These are phyloP conservation scores for Netelia melanura DNA, from an alignment of 2,888 invertebrate species.

Conservation along the genomic window DNA sequence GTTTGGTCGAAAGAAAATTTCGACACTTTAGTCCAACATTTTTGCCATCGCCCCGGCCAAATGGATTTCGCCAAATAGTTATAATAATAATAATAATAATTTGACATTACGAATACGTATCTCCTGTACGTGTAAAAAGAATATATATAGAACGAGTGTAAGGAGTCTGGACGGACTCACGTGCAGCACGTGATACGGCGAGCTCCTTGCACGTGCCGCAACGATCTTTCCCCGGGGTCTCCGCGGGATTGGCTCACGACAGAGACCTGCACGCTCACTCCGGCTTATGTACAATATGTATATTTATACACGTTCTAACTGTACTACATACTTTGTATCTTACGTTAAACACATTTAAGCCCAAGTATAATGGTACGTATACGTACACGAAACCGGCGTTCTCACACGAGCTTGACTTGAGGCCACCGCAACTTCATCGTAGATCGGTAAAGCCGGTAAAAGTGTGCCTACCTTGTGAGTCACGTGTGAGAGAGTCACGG, in stretches of 20 bases:
- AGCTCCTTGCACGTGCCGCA: conserved; percentile 76
- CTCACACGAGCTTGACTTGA: conserved; percentile 39
- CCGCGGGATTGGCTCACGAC: conserved; percentile 46
- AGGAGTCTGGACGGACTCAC: conserved; percentile 74
- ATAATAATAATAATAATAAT: conserved; percentile 28
- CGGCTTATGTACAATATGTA: neutral
- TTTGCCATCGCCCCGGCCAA: conserved; percentile 5
- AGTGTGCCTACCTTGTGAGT: conserved; percentile 62
- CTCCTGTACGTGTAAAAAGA: neutral
- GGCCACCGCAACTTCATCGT: conserved; percentile 33
- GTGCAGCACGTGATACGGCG: conserved; percentile 82
- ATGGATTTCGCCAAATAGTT: conserved; percentile 23
- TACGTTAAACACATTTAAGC: conserved; percentile 47
- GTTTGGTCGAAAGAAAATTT: conserved; percentile 35
- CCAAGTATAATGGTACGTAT: conserved; percentile 24
- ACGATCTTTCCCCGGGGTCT: conserved; percentile 62
- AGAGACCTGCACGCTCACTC: conserved; percentile 46
- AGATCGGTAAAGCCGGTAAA: conserved; percentile 59
- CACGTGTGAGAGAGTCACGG: conserved; percentile 60
- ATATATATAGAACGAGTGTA: conserved; percentile 10
- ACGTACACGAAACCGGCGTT: conserved; percentile 34
- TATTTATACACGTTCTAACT: conserved; percentile 1
- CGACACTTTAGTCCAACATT: conserved; percentile 19
- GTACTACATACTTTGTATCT: conserved; percentile 18
- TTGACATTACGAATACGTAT: neutral